phyloP scores from a whole-genome alignment of 2,888 invertebrate species.

The Pristionchus maxplancki region DNA sequence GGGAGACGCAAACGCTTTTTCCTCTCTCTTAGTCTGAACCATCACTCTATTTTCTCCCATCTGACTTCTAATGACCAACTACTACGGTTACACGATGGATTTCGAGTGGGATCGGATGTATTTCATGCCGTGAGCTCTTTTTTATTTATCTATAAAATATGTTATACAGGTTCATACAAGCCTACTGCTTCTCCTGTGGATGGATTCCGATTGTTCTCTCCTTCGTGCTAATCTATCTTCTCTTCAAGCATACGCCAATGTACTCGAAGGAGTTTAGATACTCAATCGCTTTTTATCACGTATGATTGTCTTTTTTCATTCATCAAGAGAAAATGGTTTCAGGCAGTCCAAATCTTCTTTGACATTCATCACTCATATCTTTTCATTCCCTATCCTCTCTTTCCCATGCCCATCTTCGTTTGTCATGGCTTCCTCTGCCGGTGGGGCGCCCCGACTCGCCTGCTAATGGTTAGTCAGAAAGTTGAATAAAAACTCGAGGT shows the following conservation, averaged over 20 bases:
- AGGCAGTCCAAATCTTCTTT: constrained; percentile 1
- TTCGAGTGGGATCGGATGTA: background rate
- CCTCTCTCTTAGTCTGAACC: too few species aligned
- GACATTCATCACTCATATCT: constrained; percentile 18
- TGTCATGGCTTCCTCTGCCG: background rate
- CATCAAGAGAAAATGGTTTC: background rate
- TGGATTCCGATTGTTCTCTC: background rate
- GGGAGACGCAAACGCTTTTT: too few species aligned
- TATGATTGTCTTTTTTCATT: background rate
- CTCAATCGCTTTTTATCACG: background rate
- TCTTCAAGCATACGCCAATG: constrained; percentile 11
- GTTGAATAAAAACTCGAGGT: background rate
- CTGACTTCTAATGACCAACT: background rate
- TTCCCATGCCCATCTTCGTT: constrained; percentile 12
- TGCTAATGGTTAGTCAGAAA: background rate
- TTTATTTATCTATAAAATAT: background rate
- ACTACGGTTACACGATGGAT: background rate
- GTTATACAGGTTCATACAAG: background rate
- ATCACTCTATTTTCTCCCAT: too few species aligned
- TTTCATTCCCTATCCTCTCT: background rate
- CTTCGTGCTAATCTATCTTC: background rate
- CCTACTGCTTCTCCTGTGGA: background rate
- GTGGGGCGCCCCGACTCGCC: background rate
- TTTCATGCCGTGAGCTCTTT: background rate
- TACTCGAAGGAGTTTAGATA: constrained; percentile 26